These are phyloP conservation scores for Apteryx mantelli DNA, from an alignment of 2,113 vertebrate genomes.

Conservation along the genomic window DNA sequence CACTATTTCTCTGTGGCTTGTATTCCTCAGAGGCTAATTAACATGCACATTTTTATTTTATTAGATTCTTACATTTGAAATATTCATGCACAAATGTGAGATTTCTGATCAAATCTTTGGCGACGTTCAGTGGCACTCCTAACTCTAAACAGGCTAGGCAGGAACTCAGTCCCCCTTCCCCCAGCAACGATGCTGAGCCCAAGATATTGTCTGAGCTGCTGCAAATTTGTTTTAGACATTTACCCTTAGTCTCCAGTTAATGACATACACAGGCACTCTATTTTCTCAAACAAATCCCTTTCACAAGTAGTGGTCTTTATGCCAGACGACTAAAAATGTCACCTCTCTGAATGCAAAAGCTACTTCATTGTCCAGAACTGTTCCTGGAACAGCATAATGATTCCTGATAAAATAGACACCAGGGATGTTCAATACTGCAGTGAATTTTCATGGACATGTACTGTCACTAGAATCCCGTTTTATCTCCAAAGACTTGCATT, in stretches of 20 bases:
- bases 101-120: neutral
- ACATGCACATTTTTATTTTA: neutral
- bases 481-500: neutral
- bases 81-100: neutral
- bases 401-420: constrained; percentile 37
- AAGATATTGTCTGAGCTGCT: neutral
- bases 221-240: neutral
- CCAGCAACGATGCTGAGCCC: neutral
- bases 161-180: neutral
- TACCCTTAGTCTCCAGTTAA: neutral
- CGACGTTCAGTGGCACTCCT: neutral
- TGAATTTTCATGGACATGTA: constrained; percentile 24
- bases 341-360: neutral
- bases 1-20: neutral
- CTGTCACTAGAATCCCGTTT: neutral
- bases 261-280: neutral
- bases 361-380: constrained; percentile 30
- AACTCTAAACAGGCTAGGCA: neutral
- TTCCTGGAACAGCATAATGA: constrained; percentile 36
- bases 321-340: constrained; percentile 3
- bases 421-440: neutral
- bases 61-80: neutral
- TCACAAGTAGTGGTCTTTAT: neutral
- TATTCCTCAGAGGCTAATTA: neutral
- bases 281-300: neutral